A percentile compares a stretch with the other conserved stretches of the same genome.
Conservation (phyloP, 2,113 vertebrate genomes). For the Tauraco erythrolophus region DNA sequence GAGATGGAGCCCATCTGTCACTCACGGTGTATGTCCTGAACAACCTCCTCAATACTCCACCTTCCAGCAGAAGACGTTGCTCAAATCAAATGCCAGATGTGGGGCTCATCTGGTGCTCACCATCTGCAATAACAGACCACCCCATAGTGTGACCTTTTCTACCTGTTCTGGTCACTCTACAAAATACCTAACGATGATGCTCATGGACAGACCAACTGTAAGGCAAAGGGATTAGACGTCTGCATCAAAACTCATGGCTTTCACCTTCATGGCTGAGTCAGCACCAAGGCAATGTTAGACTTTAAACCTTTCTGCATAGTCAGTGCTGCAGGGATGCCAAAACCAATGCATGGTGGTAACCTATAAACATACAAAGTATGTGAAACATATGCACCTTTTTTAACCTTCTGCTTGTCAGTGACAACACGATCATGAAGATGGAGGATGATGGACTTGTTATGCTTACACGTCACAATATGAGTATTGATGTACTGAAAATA, state of each 20-base stretch:
- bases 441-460: background rate
- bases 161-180: background rate
- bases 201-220: background rate
- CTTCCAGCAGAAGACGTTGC: background rate
- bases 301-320: background rate
- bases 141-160: fast-evolving
- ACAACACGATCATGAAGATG: background rate
- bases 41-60: background rate
- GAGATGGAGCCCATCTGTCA: background rate
- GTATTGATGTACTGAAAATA: background rate
- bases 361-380: background rate
- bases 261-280: background rate
- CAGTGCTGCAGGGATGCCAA: background rate
- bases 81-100: background rate
- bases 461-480: background rate
- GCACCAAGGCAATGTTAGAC: background rate
- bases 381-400: background rate
- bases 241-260: background rate
- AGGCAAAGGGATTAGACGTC: background rate
- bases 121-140: background rate
- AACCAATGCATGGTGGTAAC: background rate
- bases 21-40: background rate
- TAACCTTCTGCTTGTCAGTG: background rate
- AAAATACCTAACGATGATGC: background rate
- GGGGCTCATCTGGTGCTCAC: fast-evolving